Conservation (phyloP, 2,797 vertebrate genomes). For the Micropoecilia bifurca region DNA sequence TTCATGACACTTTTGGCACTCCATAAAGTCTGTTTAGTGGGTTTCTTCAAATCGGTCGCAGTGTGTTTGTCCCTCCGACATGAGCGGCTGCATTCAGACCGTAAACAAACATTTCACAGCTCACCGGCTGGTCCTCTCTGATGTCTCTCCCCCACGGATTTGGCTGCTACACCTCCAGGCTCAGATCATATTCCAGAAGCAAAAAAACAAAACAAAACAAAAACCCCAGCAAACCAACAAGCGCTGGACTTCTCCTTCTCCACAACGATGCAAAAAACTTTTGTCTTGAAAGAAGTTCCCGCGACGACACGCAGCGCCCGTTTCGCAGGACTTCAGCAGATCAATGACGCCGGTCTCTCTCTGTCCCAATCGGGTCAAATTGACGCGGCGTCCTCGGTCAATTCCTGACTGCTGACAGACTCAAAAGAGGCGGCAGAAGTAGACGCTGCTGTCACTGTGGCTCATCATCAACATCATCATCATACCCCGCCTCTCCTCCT, state of each 20-base stretch:
- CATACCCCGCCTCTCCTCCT: background rate
- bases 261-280: constrained; percentile 32
- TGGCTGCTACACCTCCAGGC: background rate
- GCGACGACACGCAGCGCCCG: constrained; percentile 9
- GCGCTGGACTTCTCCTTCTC: background rate
- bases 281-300: constrained; percentile 35
- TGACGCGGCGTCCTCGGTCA: constrained; percentile 30
- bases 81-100: background rate
- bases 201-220: background rate
- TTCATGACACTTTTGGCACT: background rate
- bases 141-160: constrained; percentile 19
- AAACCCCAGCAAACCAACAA: background rate
- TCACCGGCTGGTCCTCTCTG: constrained; percentile 29
- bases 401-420: constrained; percentile 46
- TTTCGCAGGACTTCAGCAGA: background rate
- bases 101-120: constrained; percentile 4
- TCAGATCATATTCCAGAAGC: background rate
- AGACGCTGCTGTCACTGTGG: constrained; percentile 56
- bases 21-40: background rate
- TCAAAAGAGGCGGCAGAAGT: constrained; percentile 42
- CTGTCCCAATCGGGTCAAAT: constrained; percentile 22
- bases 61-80: background rate
- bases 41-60: background rate
- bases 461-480: constrained; percentile 36
- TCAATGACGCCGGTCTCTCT: constrained; percentile 12